A percentile compares a stretch with the other conserved stretches of the same genome.
phyloP scores from a whole-genome alignment of 2,888 invertebrate genomes.

The Volucella zonaria region DNA sequence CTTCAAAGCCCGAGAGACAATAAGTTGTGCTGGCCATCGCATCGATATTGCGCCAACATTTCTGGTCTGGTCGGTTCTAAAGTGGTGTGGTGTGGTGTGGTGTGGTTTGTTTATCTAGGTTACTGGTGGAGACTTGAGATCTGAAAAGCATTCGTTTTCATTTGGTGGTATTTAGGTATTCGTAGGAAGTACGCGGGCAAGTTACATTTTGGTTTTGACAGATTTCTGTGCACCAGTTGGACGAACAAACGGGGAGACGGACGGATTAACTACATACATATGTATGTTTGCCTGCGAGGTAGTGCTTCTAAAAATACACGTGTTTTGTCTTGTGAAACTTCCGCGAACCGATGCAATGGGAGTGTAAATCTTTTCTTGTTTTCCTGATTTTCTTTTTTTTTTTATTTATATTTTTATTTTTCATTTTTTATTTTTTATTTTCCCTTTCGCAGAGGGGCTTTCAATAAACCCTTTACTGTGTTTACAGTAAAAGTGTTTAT shows the following conservation, averaged over 20 bases:
- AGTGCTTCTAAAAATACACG: conserved; percentile 41
- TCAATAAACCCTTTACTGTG: conserved; percentile 49
- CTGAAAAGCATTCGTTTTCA: conserved; percentile 31
- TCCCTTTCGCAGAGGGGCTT: conserved; percentile 26
- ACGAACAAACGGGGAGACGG: neutral
- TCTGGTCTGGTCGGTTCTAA: neutral
- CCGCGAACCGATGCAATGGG: conserved; percentile 56
- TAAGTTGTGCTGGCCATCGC: conserved; percentile 9
- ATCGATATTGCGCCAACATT: conserved; percentile 1
- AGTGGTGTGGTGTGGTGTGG: too few relatives aligned
- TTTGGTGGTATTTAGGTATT: neutral
- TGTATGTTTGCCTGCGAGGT: neutral
- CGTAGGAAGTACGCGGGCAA: neutral
- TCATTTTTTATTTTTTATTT: conserved; percentile 31
- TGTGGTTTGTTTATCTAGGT: conserved; percentile 42
- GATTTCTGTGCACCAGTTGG: conserved; percentile 23
- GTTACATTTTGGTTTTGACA: conserved; percentile 17
- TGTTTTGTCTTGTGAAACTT: conserved; percentile 42
- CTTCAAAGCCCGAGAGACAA: conserved; percentile 41
- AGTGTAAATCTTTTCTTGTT: conserved; percentile 35
- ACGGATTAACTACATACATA: neutral
- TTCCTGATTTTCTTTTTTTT: neutral
- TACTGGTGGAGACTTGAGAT: conserved; percentile 32
- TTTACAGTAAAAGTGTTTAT: conserved; percentile 53
- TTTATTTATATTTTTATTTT: conserved; percentile 19